Conservation (phyloP, 2,888 invertebrate species). For the Crioceris asparagi region DNA sequence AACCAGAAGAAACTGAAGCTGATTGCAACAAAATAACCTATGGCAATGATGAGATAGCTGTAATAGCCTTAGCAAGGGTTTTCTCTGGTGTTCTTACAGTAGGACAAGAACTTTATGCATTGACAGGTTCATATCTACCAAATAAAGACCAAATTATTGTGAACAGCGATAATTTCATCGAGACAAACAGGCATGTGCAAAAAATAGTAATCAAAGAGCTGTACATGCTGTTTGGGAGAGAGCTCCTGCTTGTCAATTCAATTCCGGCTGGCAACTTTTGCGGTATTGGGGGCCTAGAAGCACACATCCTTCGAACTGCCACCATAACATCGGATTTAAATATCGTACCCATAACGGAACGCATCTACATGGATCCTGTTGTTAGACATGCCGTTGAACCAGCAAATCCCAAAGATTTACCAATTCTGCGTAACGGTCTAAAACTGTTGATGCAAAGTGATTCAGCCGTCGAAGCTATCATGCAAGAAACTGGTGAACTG, state of each 20-base stretch:
- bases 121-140: constrained; percentile 85
- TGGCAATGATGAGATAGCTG: constrained; percentile 42
- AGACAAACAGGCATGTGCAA: constrained; percentile 39
- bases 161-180: constrained; percentile 14
- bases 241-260: constrained; percentile 66
- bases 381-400: constrained; percentile 91
- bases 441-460: constrained; percentile 87
- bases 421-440: constrained; percentile 61
- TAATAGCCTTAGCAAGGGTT: constrained; percentile 87
- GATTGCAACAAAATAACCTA: too few relatives aligned
- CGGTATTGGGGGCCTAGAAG: constrained; percentile 77
- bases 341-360: constrained; percentile 81
- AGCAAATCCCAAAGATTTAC: constrained; percentile 65
- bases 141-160: constrained; percentile 21
- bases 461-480: constrained; percentile 79
- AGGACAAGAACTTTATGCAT: constrained; percentile 70
- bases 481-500: constrained; percentile 92
- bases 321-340: constrained; percentile 72
- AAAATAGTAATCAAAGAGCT: constrained; percentile 57
- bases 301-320: constrained; percentile 77
- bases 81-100: constrained; percentile 75
- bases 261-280: constrained; percentile 87
- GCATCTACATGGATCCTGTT: constrained; percentile 71
- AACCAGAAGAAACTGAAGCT: too few relatives aligned
- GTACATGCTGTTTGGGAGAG: constrained; percentile 88